A percentile compares a stretch with the other conserved stretches of the same genome.
These are phyloP conservation scores for Poecilobothrus nobilitatus DNA, from an alignment of 2,888 invertebrate genomes.

Conservation along the genomic window DNA sequence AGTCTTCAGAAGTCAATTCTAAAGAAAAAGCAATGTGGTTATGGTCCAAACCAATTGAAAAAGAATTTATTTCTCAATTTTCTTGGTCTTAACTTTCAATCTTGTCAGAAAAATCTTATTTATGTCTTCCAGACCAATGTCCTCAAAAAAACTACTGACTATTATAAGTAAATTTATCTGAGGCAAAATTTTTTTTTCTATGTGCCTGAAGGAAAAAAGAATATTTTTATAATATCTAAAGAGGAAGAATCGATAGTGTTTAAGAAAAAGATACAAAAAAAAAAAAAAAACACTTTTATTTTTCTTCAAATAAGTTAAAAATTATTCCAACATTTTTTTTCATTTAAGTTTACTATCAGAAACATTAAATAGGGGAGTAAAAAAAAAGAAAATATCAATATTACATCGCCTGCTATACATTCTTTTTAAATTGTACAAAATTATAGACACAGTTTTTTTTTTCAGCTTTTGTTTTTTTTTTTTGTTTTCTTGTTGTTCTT, in stretches of 20 bases:
- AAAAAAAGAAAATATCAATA: too few species aligned
- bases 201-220: too few species aligned
- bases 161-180: not conserved
- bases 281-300: not conserved
- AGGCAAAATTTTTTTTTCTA: not conserved
- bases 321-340: not conserved
- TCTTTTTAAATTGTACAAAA: not conserved
- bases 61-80: not conserved
- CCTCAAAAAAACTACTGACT: not conserved
- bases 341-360: not conserved
- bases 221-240: too few species aligned
- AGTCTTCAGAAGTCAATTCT: too few species aligned
- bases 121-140: slow-evolving; percentile 10
- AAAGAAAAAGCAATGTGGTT: too few species aligned
- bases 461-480: not conserved
- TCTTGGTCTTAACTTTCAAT: not conserved
- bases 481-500: not conserved
- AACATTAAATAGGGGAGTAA: not conserved
- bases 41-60: not conserved
- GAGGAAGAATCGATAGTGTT: too few species aligned
- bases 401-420: too few species aligned
- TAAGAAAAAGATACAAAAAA: too few species aligned
- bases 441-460: not conserved
- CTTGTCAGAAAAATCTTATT: slow-evolving; percentile 10
- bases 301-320: not conserved